phyloP scores from a whole-genome alignment of 2,113 vertebrate genomes.

The Brachypodius melanocephalos region DNA sequence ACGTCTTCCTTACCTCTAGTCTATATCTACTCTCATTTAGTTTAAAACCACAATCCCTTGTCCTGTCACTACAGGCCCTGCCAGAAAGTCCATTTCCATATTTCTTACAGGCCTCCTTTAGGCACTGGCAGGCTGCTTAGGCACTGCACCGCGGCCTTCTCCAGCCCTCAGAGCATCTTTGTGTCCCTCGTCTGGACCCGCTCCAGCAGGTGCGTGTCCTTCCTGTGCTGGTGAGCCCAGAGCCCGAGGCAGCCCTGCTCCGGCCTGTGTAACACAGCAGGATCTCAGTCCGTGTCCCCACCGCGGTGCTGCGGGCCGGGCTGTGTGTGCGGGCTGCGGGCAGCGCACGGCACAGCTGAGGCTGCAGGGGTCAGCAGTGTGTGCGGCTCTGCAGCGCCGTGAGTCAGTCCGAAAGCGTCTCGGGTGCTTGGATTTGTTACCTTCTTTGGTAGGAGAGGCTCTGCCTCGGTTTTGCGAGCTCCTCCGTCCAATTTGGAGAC shows the following conservation, averaged over 20 bases:
- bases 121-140: background rate
- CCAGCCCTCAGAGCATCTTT: background rate
- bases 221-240: rapidly evolving
- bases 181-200: background rate
- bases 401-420: rapidly evolving
- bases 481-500: background rate
- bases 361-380: conserved; percentile 7
- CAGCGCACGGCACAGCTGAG: rapidly evolving
- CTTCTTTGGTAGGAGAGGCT: background rate
- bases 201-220: background rate
- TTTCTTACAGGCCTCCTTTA: background rate
- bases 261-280: rapidly evolving
- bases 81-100: background rate
- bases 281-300: background rate
- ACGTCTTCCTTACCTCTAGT: background rate
- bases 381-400: background rate
- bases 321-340: background rate
- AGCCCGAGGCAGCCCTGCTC: background rate
- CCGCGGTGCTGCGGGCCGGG: background rate
- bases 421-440: background rate
- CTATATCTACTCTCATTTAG: no score
- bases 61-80: background rate
- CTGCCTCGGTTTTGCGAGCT: background rate
- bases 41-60: background rate
- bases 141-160: no score